Conservation (phyloP, 2,797 vertebrate species). For the Scyliorhinus canicula region DNA sequence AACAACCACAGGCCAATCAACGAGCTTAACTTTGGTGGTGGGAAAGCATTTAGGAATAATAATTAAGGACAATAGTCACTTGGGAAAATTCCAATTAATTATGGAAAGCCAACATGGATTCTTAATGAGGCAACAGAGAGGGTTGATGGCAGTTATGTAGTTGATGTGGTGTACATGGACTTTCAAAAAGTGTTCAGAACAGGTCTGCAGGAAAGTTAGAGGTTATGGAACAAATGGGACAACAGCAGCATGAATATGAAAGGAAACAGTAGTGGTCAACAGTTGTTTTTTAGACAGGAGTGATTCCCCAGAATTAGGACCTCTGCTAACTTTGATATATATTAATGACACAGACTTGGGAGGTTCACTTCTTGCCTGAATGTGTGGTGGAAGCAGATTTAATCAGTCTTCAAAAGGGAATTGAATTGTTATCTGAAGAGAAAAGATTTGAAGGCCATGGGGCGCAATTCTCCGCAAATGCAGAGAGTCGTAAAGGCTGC, state of each 20-base stretch:
- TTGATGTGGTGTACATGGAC: background rate
- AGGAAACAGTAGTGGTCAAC: background rate
- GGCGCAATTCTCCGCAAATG: no score
- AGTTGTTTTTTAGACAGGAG: background rate
- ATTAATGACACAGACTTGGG: background rate
- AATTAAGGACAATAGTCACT: background rate
- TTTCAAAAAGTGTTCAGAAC: background rate
- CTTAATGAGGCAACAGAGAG: background rate
- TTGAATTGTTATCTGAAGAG: background rate
- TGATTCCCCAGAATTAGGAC: background rate
- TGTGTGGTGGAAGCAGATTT: no score
- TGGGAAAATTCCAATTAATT: background rate
- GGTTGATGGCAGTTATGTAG: background rate
- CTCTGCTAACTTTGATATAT: background rate
- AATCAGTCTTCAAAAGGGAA: background rate
- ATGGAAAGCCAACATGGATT: background rate
- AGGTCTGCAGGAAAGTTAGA: background rate
- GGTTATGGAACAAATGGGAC: background rate
- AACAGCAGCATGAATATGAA: background rate
- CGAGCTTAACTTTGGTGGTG: background rate
- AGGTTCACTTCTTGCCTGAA: background rate
- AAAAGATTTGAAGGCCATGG: no score
- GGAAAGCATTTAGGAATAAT: background rate
- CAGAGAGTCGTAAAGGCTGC: no score
- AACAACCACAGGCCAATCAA: no score